A percentile compares a stretch with the other conserved stretches of the same genome.
These are phyloP conservation scores for Aphidius gifuensis DNA, from an alignment of 1,140 invertebrate genomes.

Conservation along the genomic window DNA sequence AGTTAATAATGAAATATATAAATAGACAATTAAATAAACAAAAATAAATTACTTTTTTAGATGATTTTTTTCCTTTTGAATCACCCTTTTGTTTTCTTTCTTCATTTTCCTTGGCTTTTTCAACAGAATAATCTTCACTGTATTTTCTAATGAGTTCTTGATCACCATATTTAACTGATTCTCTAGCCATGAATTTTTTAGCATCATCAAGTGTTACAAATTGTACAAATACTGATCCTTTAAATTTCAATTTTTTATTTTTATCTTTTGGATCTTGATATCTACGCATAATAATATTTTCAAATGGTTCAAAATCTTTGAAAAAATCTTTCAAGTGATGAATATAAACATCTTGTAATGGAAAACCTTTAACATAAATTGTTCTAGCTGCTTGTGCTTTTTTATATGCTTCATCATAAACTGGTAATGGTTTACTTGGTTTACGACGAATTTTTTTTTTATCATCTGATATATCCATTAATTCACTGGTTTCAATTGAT, in stretches of 20 bases:
- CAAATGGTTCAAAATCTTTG: constrained; percentile 66
- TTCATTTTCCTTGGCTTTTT: constrained; percentile 67
- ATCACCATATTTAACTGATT: constrained; percentile 71
- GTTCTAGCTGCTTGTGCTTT: constrained; percentile 75
- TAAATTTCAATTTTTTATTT: constrained; percentile 68
- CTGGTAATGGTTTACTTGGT: constrained; percentile 75
- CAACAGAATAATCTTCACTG: constrained; percentile 65
- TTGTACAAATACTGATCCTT: constrained; percentile 87
- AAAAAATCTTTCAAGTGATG: constrained; percentile 76
- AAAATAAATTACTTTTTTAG: constrained; percentile 27
- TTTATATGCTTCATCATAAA: constrained; percentile 76
- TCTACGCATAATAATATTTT: constrained; percentile 68
- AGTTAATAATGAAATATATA: constrained; percentile 12
- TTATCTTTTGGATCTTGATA: constrained; percentile 51
- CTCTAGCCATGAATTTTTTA: constrained; percentile 63
- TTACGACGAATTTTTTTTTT: constrained; percentile 77
- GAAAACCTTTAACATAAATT: constrained; percentile 89
- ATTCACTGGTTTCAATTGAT: constrained; percentile 73
- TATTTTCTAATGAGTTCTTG: constrained; percentile 67
- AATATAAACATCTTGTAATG: constrained; percentile 62
- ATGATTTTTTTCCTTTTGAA: constrained; percentile 54
- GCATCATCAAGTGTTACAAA: constrained; percentile 75
- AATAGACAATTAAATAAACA: constrained; percentile 26
- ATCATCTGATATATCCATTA: constrained; percentile 81
- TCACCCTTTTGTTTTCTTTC: constrained; percentile 60